Evolutionary conservation across 1,140 invertebrate genomes (phyloP).

Genomic region (Mactra quadrangularis): DNA sequence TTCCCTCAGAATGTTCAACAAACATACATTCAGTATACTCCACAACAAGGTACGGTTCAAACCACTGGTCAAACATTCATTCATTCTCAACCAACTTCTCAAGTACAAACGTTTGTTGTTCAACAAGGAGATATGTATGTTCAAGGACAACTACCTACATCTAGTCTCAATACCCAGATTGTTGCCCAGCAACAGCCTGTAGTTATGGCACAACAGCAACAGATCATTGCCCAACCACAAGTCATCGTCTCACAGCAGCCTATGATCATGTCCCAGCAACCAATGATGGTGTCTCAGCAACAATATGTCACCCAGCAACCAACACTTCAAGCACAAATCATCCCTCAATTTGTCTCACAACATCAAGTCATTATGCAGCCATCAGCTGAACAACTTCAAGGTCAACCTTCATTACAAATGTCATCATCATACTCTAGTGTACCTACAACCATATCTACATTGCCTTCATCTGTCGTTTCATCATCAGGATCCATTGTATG

Average conservation of each 20-base stretch:
- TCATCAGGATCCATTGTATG: constrained; percentile 7
- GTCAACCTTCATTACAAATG: constrained; percentile 39
- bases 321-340: constrained; percentile 20
- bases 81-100: constrained; percentile 29
- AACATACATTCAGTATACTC: constrained; percentile 47
- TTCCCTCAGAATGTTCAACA: constrained; percentile 45
- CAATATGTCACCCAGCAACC: constrained; percentile 45
- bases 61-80: constrained; percentile 30
- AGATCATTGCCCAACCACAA: constrained; percentile 10
- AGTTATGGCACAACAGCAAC: constrained; percentile 18
- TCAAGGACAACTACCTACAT: constrained; percentile 36
- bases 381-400: constrained; percentile 21
- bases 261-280: constrained; percentile 23
- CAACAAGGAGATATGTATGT: constrained; percentile 50
- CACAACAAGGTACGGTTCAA: constrained; percentile 11
- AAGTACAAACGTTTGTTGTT: constrained; percentile 55
- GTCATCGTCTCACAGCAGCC: constrained; percentile 36
- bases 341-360: constrained; percentile 36
- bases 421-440: constrained; percentile 6
- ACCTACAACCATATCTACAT: constrained; percentile 9
- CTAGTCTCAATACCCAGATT: constrained; percentile 31
- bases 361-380: constrained; percentile 30
- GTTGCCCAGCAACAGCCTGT: constrained; percentile 16
- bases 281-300: constrained; percentile 32
- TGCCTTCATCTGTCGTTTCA: constrained; percentile 6